A percentile compares a stretch with the other conserved stretches of the same genome.
Evolutionary conservation across 2,888 invertebrate species (phyloP).

Genomic region (Octonoba sinensis): DNA sequence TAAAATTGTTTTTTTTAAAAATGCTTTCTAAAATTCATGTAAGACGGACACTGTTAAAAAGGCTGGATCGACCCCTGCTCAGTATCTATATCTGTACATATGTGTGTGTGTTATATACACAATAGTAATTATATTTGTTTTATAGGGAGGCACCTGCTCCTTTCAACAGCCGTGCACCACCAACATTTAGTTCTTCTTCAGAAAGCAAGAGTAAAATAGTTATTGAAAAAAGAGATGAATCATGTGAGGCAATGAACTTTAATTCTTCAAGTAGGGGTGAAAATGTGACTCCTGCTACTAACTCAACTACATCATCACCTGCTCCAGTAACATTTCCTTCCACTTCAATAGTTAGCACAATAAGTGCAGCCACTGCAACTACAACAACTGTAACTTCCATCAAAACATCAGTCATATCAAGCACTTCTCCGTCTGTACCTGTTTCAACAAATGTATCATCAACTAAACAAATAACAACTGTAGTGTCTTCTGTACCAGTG

Average conservation of each 20-base stretch:
- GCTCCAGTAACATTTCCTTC: slow-evolving; percentile 17
- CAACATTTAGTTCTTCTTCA: slow-evolving; percentile 77
- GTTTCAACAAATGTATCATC: slow-evolving; percentile 24
- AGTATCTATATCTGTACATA: too few relatives aligned
- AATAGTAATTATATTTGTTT: too few relatives aligned
- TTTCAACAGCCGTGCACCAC: slow-evolving; percentile 49
- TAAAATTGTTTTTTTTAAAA: too few relatives aligned
- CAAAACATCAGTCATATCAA: slow-evolving; percentile 61
- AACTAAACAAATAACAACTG: slow-evolving; percentile 22
- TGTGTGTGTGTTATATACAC: too few relatives aligned
- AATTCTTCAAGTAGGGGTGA: slow-evolving; percentile 26
- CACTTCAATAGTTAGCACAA: background rate
- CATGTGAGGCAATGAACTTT: slow-evolving; percentile 50
- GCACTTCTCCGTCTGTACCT: slow-evolving; percentile 39
- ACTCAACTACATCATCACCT: slow-evolving; percentile 25
- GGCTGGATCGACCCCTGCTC: too few relatives aligned
- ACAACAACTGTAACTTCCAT: slow-evolving; percentile 30
- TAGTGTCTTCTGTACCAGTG: background rate
- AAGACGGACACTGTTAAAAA: too few relatives aligned
- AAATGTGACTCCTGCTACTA: slow-evolving; percentile 15
- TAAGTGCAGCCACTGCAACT: background rate
- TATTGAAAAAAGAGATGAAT: slow-evolving; percentile 79
- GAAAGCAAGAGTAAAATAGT: slow-evolving; percentile 85
- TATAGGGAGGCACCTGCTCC: slow-evolving; percentile 61
- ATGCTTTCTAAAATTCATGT: too few relatives aligned